Evolutionary conservation across 2,113 vertebrate genomes (phyloP).

Genomic region (Saiga tatarica): DNA sequence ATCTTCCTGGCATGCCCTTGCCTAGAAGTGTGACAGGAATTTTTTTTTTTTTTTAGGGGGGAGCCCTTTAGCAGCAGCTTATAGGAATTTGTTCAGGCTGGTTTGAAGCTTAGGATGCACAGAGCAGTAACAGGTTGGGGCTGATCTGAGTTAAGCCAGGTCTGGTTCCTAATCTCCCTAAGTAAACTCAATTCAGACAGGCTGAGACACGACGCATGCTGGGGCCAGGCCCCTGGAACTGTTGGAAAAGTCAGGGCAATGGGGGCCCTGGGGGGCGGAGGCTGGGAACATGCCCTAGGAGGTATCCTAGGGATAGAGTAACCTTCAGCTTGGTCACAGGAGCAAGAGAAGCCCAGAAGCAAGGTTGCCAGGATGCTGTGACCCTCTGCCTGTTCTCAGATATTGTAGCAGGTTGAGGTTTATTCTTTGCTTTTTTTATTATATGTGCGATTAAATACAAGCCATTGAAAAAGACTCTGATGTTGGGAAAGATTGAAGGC

Average conservation of each 20-base stretch:
- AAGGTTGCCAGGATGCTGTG: background rate
- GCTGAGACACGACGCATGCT: background rate
- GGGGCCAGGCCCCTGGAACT: background rate
- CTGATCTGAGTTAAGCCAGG: background rate
- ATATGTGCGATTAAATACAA: background rate
- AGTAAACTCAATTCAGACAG: constrained; percentile 7
- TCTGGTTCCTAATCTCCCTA: constrained; percentile 34
- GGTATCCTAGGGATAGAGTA: background rate
- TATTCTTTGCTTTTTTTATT: background rate
- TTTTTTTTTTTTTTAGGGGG: background rate
- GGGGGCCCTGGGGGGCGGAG: accelerated
- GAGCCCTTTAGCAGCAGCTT: background rate
- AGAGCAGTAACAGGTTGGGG: background rate
- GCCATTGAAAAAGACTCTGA: background rate
- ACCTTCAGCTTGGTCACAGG: background rate
- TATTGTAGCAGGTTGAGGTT: background rate
- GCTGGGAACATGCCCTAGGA: background rate
- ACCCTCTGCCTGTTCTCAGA: background rate
- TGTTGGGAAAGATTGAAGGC: background rate
- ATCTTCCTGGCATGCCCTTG: background rate
- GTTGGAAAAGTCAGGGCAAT: background rate
- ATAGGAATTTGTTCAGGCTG: background rate
- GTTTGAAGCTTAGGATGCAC: background rate
- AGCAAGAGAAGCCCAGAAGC: background rate
- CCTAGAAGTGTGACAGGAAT: background rate